Evolutionary conservation across 2,888 invertebrate genomes (phyloP).

Genomic region (Elaeidobius kamerunicus): DNA sequence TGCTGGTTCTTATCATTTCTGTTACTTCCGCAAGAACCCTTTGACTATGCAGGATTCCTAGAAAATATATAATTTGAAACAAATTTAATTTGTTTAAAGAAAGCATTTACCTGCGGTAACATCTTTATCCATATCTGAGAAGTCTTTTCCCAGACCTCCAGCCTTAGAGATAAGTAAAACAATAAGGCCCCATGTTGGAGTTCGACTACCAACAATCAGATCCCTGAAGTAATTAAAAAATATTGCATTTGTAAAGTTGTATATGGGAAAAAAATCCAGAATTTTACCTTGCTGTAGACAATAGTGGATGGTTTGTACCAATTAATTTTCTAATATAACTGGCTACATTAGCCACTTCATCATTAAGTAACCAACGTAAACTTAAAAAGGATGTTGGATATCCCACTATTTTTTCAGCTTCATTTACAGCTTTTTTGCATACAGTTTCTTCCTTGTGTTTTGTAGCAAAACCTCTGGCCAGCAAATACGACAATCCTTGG

Average conservation of each 20-base stretch:
- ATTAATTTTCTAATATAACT: constrained; percentile 86
- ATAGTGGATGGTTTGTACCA: constrained; percentile 88
- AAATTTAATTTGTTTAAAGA: too few relatives aligned
- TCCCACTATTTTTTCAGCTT: constrained; percentile 94
- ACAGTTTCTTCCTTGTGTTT: constrained; percentile 29
- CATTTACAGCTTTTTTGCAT: constrained; percentile 57
- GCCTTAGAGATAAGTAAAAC: constrained; percentile 88
- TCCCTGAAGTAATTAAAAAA: background rate
- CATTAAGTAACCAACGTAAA: constrained; percentile 88
- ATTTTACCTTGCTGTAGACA: constrained; percentile 89
- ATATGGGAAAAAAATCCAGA: too few relatives aligned
- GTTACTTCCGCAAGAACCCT: constrained; percentile 88
- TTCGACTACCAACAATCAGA: background rate
- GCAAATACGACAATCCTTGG: background rate
- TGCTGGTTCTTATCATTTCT: constrained; percentile 92
- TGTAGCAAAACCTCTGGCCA: constrained; percentile 21
- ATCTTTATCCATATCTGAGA: constrained; percentile 77
- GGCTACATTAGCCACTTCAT: constrained; percentile 93
- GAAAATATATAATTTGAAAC: background rate
- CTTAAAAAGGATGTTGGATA: constrained; percentile 94
- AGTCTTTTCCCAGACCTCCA: constrained; percentile 73
- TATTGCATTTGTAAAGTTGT: too few relatives aligned
- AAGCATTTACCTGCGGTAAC: constrained; percentile 67
- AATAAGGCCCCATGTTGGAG: constrained; percentile 70
- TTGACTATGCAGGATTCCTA: constrained; percentile 74